These are phyloP conservation scores for Elgaria multicarinata DNA, from an alignment of 2,113 vertebrate genomes.

Conservation along the genomic window DNA sequence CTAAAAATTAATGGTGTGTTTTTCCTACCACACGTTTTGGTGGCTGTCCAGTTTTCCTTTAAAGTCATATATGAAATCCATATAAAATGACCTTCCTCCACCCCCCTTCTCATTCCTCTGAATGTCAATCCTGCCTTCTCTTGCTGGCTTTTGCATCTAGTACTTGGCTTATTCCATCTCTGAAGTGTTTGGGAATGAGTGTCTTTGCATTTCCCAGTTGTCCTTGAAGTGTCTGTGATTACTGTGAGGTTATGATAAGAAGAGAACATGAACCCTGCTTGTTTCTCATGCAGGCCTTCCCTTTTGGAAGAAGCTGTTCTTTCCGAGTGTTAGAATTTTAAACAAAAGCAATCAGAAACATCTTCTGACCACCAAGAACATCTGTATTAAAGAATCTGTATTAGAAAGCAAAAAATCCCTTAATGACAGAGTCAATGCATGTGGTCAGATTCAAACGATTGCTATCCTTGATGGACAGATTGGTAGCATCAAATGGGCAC, in stretches of 20 bases:
- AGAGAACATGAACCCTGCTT: background rate
- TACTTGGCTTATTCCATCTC: rapidly evolving
- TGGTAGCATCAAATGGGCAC: background rate
- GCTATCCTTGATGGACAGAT: too few relatives aligned
- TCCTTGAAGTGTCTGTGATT: rapidly evolving
- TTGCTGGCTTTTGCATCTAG: rapidly evolving
- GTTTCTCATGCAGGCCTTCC: background rate
- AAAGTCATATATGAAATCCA: background rate
- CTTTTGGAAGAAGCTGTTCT: background rate
- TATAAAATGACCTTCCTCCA: background rate
- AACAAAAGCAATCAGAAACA: background rate
- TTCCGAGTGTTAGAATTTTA: background rate
- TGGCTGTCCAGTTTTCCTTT: background rate
- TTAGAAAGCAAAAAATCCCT: background rate
- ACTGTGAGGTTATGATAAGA: background rate
- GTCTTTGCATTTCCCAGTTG: rapidly evolving
- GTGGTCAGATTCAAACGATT: background rate
- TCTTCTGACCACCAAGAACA: too few relatives aligned
- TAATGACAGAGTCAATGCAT: background rate
- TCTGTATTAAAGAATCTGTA: background rate
- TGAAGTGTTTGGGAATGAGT: background rate
- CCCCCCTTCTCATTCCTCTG: background rate
- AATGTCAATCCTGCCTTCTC: background rate
- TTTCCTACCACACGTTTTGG: background rate
- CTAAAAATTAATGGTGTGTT: constrained; percentile 42